Conservation (phyloP, 1,140 invertebrate species). For the Heterodera schachtii region DNA sequence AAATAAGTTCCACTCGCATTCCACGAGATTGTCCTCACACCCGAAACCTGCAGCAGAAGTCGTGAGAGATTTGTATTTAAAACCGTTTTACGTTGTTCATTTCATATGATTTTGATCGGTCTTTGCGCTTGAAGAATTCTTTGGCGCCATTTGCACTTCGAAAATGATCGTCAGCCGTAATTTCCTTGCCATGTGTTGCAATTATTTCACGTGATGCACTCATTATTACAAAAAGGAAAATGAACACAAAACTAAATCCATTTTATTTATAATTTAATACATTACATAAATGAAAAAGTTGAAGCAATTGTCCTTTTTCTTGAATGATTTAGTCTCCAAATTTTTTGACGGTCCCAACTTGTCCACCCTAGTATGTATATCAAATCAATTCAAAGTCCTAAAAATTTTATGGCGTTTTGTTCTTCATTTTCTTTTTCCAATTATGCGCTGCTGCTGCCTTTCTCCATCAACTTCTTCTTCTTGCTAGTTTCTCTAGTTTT, state of each 20-base stretch:
- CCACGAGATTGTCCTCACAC: constrained; percentile 34
- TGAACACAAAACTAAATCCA: too few relatives aligned
- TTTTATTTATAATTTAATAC: too few relatives aligned
- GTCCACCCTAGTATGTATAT: too few relatives aligned
- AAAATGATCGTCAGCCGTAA: constrained; percentile 23
- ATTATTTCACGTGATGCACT: neutral
- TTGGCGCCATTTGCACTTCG: constrained; percentile 31
- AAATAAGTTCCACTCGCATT: constrained; percentile 37
- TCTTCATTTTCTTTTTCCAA: neutral
- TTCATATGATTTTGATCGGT: constrained; percentile 35
- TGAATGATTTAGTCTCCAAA: too few relatives aligned
- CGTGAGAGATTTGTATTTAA: neutral
- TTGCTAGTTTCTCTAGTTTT: too few relatives aligned
- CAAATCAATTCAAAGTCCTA: too few relatives aligned
- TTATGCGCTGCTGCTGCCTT: too few relatives aligned
- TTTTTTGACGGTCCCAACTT: too few relatives aligned
- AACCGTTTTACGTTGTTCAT: constrained; percentile 19
- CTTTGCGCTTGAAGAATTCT: constrained; percentile 38
- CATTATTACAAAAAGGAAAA: neutral
- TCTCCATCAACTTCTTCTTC: too few relatives aligned
- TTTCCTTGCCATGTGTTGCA: constrained; percentile 9
- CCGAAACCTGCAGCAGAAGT: constrained; percentile 15
- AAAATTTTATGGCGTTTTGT: too few relatives aligned
- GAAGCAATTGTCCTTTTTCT: too few relatives aligned
- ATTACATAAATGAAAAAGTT: too few relatives aligned